Evolutionary conservation across 2,797 vertebrate genomes (phyloP).

Genomic region (Gallinago solitaria): DNA sequence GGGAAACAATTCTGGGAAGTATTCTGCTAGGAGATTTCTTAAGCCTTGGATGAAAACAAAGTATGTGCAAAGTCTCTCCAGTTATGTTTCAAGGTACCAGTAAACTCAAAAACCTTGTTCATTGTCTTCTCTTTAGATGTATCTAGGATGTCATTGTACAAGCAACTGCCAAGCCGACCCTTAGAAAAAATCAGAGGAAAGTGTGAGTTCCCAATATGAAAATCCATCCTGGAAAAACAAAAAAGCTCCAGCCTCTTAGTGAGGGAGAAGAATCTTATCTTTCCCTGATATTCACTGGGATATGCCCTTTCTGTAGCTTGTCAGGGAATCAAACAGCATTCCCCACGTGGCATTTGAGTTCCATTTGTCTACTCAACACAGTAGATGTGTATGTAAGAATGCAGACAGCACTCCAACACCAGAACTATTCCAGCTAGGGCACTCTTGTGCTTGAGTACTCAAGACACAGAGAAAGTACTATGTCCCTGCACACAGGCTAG

Average conservation of each 20-base stretch:
- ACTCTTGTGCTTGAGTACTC: background rate
- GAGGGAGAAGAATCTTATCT: background rate
- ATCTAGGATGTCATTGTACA: background rate
- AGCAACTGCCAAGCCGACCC: background rate
- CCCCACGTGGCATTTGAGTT: background rate
- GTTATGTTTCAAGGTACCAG: background rate
- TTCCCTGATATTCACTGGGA: background rate
- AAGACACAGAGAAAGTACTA: background rate
- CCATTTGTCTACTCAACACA: background rate
- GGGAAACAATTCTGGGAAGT: background rate
- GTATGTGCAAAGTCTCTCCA: background rate
- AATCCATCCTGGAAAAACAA: background rate
- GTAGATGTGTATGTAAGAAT: background rate
- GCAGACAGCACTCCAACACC: background rate
- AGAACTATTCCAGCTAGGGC: background rate
- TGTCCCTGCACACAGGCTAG: background rate
- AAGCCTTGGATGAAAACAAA: background rate
- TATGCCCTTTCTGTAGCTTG: background rate
- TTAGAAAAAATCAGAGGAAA: background rate
- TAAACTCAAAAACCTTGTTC: background rate
- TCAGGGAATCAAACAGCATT: background rate
- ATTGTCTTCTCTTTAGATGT: background rate
- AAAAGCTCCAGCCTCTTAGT: background rate
- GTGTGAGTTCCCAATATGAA: background rate
- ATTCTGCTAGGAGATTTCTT: background rate